Percentiles rank a stretch among this genome's conserved stretches.
phyloP scores from a whole-genome alignment of 2,888 invertebrate genomes.

The Synergus gifuensis region DNA sequence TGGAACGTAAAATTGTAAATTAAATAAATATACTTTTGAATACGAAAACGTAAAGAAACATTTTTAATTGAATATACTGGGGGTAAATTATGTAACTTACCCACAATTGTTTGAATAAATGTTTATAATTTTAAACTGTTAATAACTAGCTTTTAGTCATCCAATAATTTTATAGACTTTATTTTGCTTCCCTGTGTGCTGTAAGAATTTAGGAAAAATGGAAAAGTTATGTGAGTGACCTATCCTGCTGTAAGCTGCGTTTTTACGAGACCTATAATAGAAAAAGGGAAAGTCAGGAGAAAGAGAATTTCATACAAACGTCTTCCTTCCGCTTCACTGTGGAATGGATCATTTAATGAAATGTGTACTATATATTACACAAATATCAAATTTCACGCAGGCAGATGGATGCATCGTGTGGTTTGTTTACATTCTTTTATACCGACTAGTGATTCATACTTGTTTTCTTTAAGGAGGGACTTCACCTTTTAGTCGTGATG shows the following conservation, averaged over 20 bases:
- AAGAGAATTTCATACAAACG: slow-evolving; percentile 3
- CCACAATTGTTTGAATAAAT: no score
- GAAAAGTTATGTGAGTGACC: no score
- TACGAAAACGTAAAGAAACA: no score
- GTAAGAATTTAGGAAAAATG: no score
- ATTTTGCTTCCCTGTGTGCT: no score
- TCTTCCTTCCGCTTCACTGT: slow-evolving; percentile 21
- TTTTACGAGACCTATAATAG: background rate
- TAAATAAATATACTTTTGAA: no score
- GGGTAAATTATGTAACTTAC: no score
- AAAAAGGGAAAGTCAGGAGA: background rate
- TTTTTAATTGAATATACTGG: no score
- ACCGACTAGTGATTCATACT: background rate
- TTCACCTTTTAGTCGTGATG: slow-evolving; percentile 28
- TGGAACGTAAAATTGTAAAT: no score
- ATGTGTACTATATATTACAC: background rate
- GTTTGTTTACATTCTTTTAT: slow-evolving; percentile 32
- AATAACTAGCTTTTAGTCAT: no score
- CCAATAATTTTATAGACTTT: no score
- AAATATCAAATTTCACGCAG: slow-evolving; percentile 25
- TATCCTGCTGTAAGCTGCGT: background rate
- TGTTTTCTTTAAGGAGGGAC: slow-evolving; percentile 13
- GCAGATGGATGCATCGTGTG: slow-evolving; percentile 25
- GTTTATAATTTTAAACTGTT: no score
- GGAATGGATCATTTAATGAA: slow-evolving; percentile 9